Evolutionary conservation across 2,888 invertebrate species (phyloP).

Genomic region (Hydraecia micacea): DNA sequence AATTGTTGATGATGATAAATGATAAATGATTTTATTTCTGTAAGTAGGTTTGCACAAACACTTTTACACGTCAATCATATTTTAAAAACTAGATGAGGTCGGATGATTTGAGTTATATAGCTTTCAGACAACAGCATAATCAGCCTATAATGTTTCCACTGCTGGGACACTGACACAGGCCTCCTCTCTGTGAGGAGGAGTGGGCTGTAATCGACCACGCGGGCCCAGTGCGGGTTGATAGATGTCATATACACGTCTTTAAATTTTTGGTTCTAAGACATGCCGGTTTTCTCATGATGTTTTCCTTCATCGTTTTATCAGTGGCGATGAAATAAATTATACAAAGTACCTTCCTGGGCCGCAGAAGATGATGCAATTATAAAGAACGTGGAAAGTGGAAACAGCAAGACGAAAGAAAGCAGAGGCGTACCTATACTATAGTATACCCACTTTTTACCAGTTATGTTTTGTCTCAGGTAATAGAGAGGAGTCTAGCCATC

Average conservation of each 20-base stretch:
- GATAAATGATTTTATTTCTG: too few species aligned
- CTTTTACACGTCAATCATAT: too few species aligned
- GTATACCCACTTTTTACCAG: not conserved
- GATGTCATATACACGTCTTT: not conserved
- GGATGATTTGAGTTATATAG: conserved; percentile 6
- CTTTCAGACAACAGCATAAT: not conserved
- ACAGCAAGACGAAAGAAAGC: not conserved
- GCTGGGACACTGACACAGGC: not conserved
- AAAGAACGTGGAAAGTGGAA: not conserved
- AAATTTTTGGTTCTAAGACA: not conserved
- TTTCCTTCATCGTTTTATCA: not conserved
- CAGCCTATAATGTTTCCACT: not conserved
- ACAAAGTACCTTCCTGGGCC: not conserved
- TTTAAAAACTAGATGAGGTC: too few species aligned
- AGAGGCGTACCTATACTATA: too few species aligned
- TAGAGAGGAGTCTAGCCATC: not conserved
- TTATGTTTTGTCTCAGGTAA: not conserved
- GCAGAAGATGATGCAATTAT: not conserved
- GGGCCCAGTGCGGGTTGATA: too few species aligned
- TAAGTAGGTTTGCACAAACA: too few species aligned
- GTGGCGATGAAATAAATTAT: not conserved
- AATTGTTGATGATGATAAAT: conserved; percentile 22
- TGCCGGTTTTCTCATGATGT: not conserved
- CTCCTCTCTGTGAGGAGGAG: too few species aligned
- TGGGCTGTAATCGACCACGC: not conserved